phyloP scores from a whole-genome alignment of 2,797 vertebrate species.

The Girardinus metallicus region DNA sequence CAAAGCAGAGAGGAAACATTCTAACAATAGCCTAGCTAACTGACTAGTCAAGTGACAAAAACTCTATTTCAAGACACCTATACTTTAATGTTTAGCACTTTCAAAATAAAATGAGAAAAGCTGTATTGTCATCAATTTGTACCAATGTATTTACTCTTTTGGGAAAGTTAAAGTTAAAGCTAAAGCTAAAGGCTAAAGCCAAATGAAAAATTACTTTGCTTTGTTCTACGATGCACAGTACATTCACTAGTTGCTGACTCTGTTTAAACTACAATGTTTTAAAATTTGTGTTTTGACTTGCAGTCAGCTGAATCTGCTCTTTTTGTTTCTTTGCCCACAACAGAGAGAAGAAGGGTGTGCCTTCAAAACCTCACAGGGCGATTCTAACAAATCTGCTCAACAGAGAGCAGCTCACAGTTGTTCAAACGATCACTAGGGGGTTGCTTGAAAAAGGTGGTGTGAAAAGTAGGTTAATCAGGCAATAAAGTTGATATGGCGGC shows the following conservation, averaged over 20 bases:
- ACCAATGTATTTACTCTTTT: background rate
- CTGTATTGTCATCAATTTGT: background rate
- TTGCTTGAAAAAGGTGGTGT: constrained; percentile 1
- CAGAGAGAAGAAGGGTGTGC: background rate
- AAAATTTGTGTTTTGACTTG: background rate
- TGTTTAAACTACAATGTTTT: background rate
- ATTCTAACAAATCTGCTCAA: background rate
- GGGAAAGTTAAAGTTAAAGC: background rate
- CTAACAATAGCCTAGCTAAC: background rate
- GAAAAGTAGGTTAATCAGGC: constrained; percentile 3
- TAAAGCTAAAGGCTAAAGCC: background rate
- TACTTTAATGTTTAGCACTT: background rate
- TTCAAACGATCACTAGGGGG: background rate
- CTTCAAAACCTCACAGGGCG: background rate
- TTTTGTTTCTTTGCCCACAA: constrained; percentile 8
- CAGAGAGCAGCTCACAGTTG: background rate
- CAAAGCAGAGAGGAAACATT: background rate
- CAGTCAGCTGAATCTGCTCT: constrained; percentile 6
- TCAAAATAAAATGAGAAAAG: background rate
- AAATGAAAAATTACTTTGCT: background rate
- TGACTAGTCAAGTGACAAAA: background rate
- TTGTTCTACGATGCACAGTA: background rate
- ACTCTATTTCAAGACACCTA: background rate
- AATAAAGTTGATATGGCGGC: background rate
- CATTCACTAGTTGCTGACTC: constrained; percentile 1